A percentile compares a stretch with the other conserved stretches of the same genome.
Conservation (phyloP, 2,888 invertebrate species). For the Drosophila glabriapex region DNA sequence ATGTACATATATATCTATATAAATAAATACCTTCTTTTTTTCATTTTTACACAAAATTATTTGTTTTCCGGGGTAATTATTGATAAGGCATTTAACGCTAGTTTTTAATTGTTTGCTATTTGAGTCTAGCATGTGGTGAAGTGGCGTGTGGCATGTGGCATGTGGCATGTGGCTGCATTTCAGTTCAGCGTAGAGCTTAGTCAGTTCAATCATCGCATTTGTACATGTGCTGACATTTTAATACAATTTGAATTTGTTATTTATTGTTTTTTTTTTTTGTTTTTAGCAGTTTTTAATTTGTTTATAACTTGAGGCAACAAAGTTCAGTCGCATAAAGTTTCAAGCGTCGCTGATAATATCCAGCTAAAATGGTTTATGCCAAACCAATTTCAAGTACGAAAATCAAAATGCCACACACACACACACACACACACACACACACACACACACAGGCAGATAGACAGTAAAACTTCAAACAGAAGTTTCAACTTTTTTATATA, state of each 20-base stretch:
- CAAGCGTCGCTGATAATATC: slow-evolving; percentile 45
- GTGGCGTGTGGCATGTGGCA: slow-evolving; percentile 25
- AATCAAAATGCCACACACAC: slow-evolving; percentile 64
- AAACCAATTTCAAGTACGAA: slow-evolving; percentile 78
- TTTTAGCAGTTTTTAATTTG: slow-evolving; percentile 65
- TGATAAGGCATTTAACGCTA: not conserved
- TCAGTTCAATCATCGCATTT: slow-evolving; percentile 22
- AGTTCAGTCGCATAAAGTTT: slow-evolving; percentile 53
- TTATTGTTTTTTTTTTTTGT: slow-evolving; percentile 3
- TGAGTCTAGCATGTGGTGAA: slow-evolving; percentile 5
- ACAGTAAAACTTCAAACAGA: slow-evolving; percentile 62
- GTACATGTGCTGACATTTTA: slow-evolving; percentile 55
- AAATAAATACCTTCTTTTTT: not conserved
- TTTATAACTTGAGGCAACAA: slow-evolving; percentile 70
- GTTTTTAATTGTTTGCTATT: not conserved
- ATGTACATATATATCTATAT: not conserved
- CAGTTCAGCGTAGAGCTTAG: slow-evolving; percentile 9
- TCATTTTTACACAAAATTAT: too few relatives aligned
- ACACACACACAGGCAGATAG: slow-evolving; percentile 21
- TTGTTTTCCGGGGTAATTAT: slow-evolving; percentile 6
- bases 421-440: slow-evolving; percentile 18
- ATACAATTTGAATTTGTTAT: slow-evolving; percentile 76
- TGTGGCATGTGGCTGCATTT: slow-evolving; percentile 33
- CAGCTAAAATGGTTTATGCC: slow-evolving; percentile 68
- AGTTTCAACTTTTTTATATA: slow-evolving; percentile 58